Percentiles rank a stretch among this genome's conserved stretches.
phyloP scores from a whole-genome alignment of 92 coral and sea anemone genomes.

The Virgularia gustaviana region DNA sequence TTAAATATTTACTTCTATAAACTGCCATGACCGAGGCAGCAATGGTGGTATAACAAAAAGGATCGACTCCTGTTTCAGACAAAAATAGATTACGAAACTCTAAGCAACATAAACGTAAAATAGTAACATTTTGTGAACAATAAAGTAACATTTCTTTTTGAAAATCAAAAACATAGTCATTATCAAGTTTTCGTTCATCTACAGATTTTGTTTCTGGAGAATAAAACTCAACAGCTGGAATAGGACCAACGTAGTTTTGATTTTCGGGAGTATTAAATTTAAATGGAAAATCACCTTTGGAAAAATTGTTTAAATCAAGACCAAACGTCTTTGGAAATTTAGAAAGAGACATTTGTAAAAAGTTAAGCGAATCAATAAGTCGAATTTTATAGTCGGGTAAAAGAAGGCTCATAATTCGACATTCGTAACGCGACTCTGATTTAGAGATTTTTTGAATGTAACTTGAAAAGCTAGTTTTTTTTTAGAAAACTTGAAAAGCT shows the following conservation, averaged over 20 bases:
- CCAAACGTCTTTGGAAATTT: conserved; percentile 4
- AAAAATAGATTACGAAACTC: conserved; percentile 34
- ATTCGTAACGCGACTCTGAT: no score
- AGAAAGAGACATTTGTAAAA: not conserved
- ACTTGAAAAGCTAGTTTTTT: not conserved
- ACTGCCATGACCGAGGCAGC: conserved; percentile 40
- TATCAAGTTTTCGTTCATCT: not conserved
- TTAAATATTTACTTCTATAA: conserved; percentile 6
- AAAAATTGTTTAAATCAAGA: conserved; percentile 3
- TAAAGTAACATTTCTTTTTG: conserved; percentile 4
- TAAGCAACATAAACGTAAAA: conserved; percentile 24
- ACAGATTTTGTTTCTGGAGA: conserved; percentile 2
- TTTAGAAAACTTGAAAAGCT: not conserved
- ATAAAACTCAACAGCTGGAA: not conserved
- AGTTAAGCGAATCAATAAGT: not conserved
- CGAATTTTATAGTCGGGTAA: not conserved
- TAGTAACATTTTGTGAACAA: conserved; percentile 41
- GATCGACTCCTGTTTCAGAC: conserved; percentile 25
- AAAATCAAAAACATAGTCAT: conserved; percentile 16
- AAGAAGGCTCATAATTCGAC: not conserved
- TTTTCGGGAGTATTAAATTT: conserved; percentile 5
- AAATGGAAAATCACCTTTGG: no score
- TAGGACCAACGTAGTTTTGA: conserved; percentile 8
- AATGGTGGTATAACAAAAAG: conserved; percentile 32
- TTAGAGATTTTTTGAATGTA: no score